Evolutionary conservation across 2,797 vertebrate species (phyloP), one percentile per base, ranked within the genome.

Genomic region (Anguilla pacifica): DNA sequence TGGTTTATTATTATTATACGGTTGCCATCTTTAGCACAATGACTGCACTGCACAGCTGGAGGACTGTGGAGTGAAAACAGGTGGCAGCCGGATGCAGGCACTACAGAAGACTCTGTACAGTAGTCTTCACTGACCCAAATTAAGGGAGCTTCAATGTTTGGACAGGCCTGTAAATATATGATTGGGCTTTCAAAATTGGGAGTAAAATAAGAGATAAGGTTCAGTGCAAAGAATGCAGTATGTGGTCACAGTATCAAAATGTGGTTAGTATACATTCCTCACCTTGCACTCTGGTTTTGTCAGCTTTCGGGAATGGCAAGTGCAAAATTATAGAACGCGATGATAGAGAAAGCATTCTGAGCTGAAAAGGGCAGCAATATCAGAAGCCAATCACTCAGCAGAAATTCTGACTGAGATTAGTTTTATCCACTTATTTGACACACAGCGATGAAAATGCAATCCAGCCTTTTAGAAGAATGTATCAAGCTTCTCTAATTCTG

Each of bases 341-440:
- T 51, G 25, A 49, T 35, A 11, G 22, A 82, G 25, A 25, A 82
- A 46, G 51, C 11, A 82, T 82, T 35, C 11, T 25, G 22, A 49
- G 79, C 79, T 82, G 46, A 59, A 61, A 61, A 59, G 51, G 83
- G 35, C 55, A 59, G 53, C 55, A 61, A 19, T 19, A 28, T 43
- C 57, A 84, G 19, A 25, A 79, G 74, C 43, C 74, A 77, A 77
- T 43, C 35, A 13, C 53, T 83, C 49, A 53, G 82, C 1, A 28
- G 46, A 82, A 82, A 53, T 28, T 22, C n/a, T n/a, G 35, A 35
- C n/a, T 35, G 28, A 84, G 55, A 84, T 84, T 84, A 84, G 53
- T 59, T 59, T 61, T 59, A 61, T 59, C 15, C 31, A 28, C 57
- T 84, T 61, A 43, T 59, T 61, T 17, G 28, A 39, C 13, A 53